phyloP scores from a whole-genome alignment of 2,113 vertebrate genomes.

The Chamaea fasciata region DNA sequence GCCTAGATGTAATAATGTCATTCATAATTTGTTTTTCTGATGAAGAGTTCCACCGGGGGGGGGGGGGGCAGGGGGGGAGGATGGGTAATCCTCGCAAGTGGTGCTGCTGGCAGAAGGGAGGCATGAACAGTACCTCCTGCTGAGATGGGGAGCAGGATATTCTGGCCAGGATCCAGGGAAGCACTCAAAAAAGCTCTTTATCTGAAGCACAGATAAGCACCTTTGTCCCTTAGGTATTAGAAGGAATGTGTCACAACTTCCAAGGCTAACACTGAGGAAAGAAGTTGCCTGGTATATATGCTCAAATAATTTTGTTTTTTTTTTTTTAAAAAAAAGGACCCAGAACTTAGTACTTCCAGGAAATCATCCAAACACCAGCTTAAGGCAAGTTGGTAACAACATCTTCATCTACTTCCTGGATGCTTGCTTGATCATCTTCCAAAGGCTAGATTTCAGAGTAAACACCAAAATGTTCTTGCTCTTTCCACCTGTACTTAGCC shows the following conservation, averaged over 20 bases:
- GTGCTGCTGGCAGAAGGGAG: background rate
- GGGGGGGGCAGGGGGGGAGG: background rate
- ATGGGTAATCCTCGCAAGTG: background rate
- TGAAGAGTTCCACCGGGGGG: fast-evolving
- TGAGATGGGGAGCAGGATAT: fast-evolving
- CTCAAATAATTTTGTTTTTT: background rate
- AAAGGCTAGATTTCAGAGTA: background rate
- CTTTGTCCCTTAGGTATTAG: background rate
- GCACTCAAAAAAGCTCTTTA: background rate
- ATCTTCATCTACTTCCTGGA: background rate
- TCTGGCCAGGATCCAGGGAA: background rate
- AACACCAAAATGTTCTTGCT: background rate
- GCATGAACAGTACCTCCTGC: background rate
- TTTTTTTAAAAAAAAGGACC: background rate
- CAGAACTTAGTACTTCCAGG: background rate
- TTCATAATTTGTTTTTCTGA: background rate
- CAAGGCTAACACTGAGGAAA: background rate
- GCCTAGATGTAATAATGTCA: background rate
- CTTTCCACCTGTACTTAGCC: background rate
- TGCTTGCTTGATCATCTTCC: background rate
- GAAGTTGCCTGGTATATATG: background rate
- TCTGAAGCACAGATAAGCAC: background rate
- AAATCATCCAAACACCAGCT: background rate
- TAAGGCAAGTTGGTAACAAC: background rate
- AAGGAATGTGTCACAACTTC: background rate